Base-by-base conservation (phyloP, 92 coral and sea anemone genomes). In the Palythoa heliodiscus region DNA sequence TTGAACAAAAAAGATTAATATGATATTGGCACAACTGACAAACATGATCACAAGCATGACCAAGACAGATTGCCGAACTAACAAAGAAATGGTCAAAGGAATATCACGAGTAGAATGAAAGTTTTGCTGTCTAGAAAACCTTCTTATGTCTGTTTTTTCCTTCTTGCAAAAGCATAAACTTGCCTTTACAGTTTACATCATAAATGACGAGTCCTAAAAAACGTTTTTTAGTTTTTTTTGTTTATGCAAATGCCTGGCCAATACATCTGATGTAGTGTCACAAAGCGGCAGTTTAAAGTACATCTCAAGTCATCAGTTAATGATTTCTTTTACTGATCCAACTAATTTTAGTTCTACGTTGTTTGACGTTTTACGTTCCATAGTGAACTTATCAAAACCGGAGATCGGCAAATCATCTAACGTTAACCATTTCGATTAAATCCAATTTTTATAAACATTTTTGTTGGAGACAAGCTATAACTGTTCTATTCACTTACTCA, bases 251-350 rank as follows among this genome's bases (percentile, higher is more conserved):
- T 43, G 50, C 9, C 50, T 43, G 50, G 7, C 50, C 7, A 43
- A 43, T 43, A 43, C 50, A 58, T 11, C 64, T 58, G 17, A 58
- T 19, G 22, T 58, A 15, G 12, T 14, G 64, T 19, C 19, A 58
- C 20, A 58, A 58, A 58, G 17, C 20, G 43, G 73, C 24, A 22
- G 73, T 20, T 6, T n/a, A 35, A 5, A 7, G 39, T n/a, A 12
- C 22, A 40, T 43, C 60, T 47, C 20, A 63, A 80, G 61, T 80
- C 55, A 78, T 47, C 74, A 40, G 84, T 11, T 66, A 5, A 24
- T 80, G 19, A 80, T 47, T 80, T 60, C 22, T 66, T 40, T 35
- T 64, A 63, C 57, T 80, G 66, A 48, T 66, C 84, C 60, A 14
- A 79, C 10, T 15, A 38, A 10, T 6, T 19, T 66, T 15, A 19